These are phyloP conservation scores for Phenganax stokvisi DNA, from an alignment of 92 coral and sea anemone genomes.

Conservation along the genomic window DNA sequence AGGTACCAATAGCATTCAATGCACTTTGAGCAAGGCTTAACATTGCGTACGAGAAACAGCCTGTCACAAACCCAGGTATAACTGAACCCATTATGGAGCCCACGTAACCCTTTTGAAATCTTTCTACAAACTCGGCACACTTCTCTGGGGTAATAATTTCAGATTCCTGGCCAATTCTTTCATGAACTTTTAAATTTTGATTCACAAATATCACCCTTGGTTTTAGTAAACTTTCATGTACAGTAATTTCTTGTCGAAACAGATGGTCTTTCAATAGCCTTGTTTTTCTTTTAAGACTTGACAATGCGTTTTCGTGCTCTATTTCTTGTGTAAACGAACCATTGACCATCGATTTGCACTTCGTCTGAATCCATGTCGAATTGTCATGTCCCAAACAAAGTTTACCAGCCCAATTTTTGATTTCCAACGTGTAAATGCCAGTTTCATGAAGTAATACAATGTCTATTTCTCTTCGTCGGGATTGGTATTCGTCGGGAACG, in stretches of 20 bases:
- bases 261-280: conserved; percentile 73
- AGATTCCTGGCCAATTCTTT: conserved; percentile 52
- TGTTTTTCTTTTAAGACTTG: conserved; percentile 61
- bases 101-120: conserved; percentile 75
- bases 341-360: conserved; percentile 46
- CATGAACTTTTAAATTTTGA: conserved; percentile 60
- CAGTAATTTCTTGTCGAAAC: conserved; percentile 59
- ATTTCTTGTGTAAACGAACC: conserved; percentile 54
- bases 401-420: conserved; percentile 85
- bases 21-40: conserved; percentile 50
- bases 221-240: conserved; percentile 57
- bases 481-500: conserved; percentile 83
- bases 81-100: conserved; percentile 54
- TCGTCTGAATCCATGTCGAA: conserved; percentile 79
- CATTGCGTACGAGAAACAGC: conserved; percentile 59
- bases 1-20: conserved; percentile 72
- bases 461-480: conserved; percentile 85
- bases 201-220: conserved; percentile 80
- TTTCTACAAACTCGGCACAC: conserved; percentile 60
- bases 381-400: conserved; percentile 63
- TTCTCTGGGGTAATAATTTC: conserved; percentile 58
- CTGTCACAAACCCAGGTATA: conserved; percentile 74
- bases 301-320: conserved; percentile 74
- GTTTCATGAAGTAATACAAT: conserved; percentile 64
- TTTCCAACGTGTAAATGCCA: conserved; percentile 77